Evolutionary conservation across 1,140 invertebrate genomes (phyloP).

Genomic region (Homalodisca vitripennis): DNA sequence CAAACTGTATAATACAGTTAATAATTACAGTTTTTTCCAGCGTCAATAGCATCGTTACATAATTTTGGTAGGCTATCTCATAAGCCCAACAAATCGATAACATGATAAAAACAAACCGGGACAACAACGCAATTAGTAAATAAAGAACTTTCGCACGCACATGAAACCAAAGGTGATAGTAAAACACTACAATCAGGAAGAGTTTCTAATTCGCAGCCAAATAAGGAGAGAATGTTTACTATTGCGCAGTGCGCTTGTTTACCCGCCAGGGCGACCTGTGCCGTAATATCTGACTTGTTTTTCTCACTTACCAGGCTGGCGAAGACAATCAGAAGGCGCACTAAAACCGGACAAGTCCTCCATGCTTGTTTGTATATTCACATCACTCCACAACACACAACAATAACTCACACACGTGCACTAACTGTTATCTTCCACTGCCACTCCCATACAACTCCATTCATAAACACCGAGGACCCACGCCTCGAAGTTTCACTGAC

Average conservation of each 20-base stretch:
- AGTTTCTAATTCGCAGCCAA: not conserved
- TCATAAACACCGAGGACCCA: slow-evolving; percentile 23
- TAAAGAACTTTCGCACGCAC: no score
- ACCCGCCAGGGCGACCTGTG: not conserved
- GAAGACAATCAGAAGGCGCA: not conserved
- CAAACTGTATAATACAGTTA: no score
- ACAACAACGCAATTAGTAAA: no score
- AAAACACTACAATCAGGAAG: no score
- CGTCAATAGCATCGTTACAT: no score
- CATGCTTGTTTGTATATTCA: slow-evolving; percentile 1
- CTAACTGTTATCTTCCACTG: slow-evolving; percentile 27
- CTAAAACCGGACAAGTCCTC: not conserved
- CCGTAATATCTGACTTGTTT: not conserved
- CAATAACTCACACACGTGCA: slow-evolving; percentile 25
- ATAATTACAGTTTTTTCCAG: no score
- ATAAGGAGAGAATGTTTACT: slow-evolving; percentile 7
- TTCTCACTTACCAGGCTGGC: slow-evolving; percentile 10
- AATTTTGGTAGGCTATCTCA: no score
- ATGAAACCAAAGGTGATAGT: no score
- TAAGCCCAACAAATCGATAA: no score
- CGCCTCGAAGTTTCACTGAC: not conserved
- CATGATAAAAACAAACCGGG: no score
- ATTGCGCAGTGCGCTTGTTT: not conserved
- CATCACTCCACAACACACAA: slow-evolving; percentile 23
- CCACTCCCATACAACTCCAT: slow-evolving; percentile 31